Evolutionary conservation across 2,797 vertebrate genomes (phyloP).

Genomic region (Pristis pectinata): DNA sequence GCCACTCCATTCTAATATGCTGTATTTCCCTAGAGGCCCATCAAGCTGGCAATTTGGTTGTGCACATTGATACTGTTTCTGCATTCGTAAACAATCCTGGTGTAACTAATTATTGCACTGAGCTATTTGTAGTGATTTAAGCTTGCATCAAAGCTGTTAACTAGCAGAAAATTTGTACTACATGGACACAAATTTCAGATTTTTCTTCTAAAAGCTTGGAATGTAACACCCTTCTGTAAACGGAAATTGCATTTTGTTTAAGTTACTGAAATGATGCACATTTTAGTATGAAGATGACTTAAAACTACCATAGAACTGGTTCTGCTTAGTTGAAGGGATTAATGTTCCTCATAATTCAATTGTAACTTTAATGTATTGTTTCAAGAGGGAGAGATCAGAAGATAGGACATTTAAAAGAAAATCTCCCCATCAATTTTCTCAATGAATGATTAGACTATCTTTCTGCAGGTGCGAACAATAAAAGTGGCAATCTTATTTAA

Average conservation of each 20-base stretch:
- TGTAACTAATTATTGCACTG: slow-evolving; percentile 26
- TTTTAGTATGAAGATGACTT: slow-evolving; percentile 5
- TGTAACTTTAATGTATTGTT: too few relatives aligned
- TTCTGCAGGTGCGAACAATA: neutral
- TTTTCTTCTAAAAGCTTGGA: neutral
- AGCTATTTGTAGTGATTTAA: slow-evolving; percentile 26
- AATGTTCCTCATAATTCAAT: neutral
- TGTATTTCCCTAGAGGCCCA: neutral
- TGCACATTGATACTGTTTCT: slow-evolving; percentile 21
- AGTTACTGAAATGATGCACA: slow-evolving; percentile 38
- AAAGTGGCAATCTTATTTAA: neutral
- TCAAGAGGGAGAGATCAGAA: neutral
- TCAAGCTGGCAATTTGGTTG: neutral
- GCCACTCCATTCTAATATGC: neutral
- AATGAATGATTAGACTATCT: neutral
- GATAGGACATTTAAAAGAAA: neutral
- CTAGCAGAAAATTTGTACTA: neutral
- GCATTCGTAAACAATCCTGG: neutral
- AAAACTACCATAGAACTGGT: slow-evolving; percentile 38
- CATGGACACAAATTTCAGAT: neutral
- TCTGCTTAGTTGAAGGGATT: neutral
- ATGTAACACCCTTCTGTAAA: slow-evolving; percentile 35
- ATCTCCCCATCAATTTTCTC: neutral
- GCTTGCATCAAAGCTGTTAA: slow-evolving; percentile 27
- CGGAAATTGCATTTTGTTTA: slow-evolving; percentile 43